Base-by-base conservation (phyloP, 2,113 vertebrate species). In the Calyptommatus sinebrachiatus region DNA sequence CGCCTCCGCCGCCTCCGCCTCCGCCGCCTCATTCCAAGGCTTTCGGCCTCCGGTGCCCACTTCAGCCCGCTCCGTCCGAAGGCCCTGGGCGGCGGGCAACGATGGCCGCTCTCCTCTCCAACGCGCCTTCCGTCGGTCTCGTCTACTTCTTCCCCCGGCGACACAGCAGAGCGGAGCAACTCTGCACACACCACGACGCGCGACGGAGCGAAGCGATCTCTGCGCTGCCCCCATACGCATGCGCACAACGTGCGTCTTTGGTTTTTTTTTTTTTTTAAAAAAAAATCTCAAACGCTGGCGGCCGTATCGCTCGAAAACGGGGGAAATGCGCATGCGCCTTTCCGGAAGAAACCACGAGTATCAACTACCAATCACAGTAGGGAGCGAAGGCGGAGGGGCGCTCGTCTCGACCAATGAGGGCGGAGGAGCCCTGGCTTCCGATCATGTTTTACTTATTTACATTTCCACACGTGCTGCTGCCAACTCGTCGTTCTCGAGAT, bases 21-120 rank as follows among this genome's bases (percentile, higher is more conserved):
- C 21, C 78, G 70, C 70, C 77, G n/a, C 78, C 60, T 79, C 78
- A 79, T 79, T 35, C 78, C 78, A 79, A 73, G 46, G 78, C 60
- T 66, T 57, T 72, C 31, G 71, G 60, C 69, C 57, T 61, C 41
- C 22, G 78, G 57, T 26, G 45, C 78, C 69, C 69, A 18, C 70
- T 65, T 50, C 78, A n/a, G 41, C 60, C 70, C 50, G 21, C 41
- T 35, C 70, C 70, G 24, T 73, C 70, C 60, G 5, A 63, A 73
- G 70, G 70, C 70, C 78, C 22, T 29, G 57, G 29, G 26, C 7
- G 9, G 5, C 31, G 3, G 31, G 46, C 31, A 28, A 20, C n/a
- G 60, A 69, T 26, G 45, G 14, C 61, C 18, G 31, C 65, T 21
- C 76, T 71, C 78, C 61, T 53, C 70, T 26, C 78, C 2, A 35